Percentiles rank a stretch among this genome's conserved stretches.
Evolutionary conservation across 2,888 invertebrate species (phyloP).

Genomic region (Clanis bilineata): DNA sequence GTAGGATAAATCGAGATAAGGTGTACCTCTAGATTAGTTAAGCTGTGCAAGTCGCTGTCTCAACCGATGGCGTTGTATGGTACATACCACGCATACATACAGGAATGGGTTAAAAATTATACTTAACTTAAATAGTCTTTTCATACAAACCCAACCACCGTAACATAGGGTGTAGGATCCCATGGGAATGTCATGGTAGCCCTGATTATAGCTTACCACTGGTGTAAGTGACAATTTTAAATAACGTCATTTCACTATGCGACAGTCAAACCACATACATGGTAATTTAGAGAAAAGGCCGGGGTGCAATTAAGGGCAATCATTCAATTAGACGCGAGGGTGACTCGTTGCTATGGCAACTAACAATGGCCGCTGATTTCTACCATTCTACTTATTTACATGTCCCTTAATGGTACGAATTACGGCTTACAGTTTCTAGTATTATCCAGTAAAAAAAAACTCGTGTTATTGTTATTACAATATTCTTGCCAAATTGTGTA

Average conservation of each 20-base stretch:
- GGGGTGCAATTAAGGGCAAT: conserved; percentile 60
- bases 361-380: background rate
- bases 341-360: conserved; percentile 39
- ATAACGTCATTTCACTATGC: conserved; percentile 25
- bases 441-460: no score
- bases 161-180: background rate
- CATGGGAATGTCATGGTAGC: conserved; percentile 3
- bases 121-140: no score
- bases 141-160: background rate
- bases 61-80: no score
- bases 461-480: no score
- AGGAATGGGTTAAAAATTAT: no score
- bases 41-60: no score
- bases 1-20: no score
- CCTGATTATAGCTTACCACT: conserved; percentile 8
- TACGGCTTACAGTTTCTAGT: no score
- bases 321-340: conserved; percentile 61
- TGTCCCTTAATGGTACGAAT: background rate
- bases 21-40: no score
- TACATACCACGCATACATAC: no score
- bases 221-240: conserved; percentile 14
- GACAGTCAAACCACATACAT: conserved; percentile 60
- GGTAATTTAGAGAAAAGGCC: conserved; percentile 50
- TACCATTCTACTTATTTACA: background rate
- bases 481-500: no score